Evolutionary conservation across 1,140 invertebrate genomes (phyloP), one percentile per base, ranked within the genome.

Genomic region (Tyrophagus putrescentiae): DNA sequence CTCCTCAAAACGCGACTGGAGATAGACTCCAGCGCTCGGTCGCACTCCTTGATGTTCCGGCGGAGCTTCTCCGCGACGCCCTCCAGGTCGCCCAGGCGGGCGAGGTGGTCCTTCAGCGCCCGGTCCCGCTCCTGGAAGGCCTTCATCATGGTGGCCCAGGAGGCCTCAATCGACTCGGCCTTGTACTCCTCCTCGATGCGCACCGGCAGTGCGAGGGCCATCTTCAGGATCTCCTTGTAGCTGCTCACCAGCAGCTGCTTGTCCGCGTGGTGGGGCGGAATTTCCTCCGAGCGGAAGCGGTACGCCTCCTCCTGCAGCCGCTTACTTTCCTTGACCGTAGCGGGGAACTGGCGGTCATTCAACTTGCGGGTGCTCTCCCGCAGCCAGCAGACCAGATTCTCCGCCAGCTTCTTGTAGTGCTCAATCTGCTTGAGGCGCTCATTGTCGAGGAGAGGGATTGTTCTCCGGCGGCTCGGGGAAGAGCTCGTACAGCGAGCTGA

Each of bases 401-500:
- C 82, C 3, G 89, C 85, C 62, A 90, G 73, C 68, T 93, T 88
- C 61, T 84, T 79, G 74, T 95, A 95, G 68, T 93, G 85, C 52
- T 85, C 82, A 23, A 84, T 81, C 63, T 87, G 82, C 63, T 85
- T 79, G 70, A 93, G 87, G n/a, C 86, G 83, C 69, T 91, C 87
- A 80, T 91, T 83, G 70, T 94, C 90, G 3, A 73, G 85, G 91
- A 48, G 94, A 78, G 32, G 91, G 90, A 73, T 95, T 88, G 65
- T 87, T 83, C 50, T 65, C 63, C 11, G 73, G 87, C 60, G 87
- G 87, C 73, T 91, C 87, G 1, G 87, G 91, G 80, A 96, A 96
- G 56, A 91, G 90, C 76, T 98, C 92, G 76, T 98, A 97, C 67
- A 98, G 77, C 33, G 92, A 96, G 63, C 93, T 97, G 67, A 98